Evolutionary conservation across 2,888 invertebrate genomes (phyloP).

Genomic region (Beris chalybata): DNA sequence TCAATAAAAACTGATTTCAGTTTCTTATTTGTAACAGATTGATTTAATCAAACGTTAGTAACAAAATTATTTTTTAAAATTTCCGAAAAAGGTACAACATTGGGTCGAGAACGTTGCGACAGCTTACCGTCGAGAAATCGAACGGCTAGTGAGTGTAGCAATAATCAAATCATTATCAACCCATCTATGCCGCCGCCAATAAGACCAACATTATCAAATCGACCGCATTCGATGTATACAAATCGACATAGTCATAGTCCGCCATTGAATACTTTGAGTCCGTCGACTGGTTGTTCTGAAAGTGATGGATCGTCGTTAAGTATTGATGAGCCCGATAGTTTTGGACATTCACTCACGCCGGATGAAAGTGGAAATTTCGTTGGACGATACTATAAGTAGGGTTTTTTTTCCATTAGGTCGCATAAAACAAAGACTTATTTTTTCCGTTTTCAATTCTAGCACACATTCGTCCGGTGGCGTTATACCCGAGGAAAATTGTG

Average conservation of each 20-base stretch:
- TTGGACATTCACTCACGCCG: slow-evolving; percentile 61
- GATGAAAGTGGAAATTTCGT: slow-evolving; percentile 59
- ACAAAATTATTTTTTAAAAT: not conserved
- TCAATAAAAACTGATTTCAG: not conserved
- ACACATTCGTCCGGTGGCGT: slow-evolving; percentile 51
- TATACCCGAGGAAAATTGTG: slow-evolving; percentile 67
- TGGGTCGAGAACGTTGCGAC: slow-evolving; percentile 74
- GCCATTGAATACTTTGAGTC: slow-evolving; percentile 61
- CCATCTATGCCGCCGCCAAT: slow-evolving; percentile 54
- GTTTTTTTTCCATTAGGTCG: too few species aligned
- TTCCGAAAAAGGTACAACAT: slow-evolving; percentile 44
- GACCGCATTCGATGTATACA: slow-evolving; percentile 55
- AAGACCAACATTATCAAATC: slow-evolving; percentile 54
- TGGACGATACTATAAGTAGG: slow-evolving; percentile 49
- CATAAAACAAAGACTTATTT: slow-evolving; percentile 3
- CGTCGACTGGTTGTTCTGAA: slow-evolving; percentile 66
- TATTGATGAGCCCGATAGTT: slow-evolving; percentile 64
- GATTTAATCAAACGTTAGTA: too few species aligned
- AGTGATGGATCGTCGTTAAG: slow-evolving; percentile 71
- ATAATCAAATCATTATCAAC: slow-evolving; percentile 47
- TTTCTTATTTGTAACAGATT: not conserved
- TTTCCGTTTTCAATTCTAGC: slow-evolving; percentile 38
- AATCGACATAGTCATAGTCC: slow-evolving; percentile 53
- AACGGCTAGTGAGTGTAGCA: slow-evolving; percentile 64
- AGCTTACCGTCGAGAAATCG: slow-evolving; percentile 78